These are phyloP conservation scores for Sminthopsis crassicaudata DNA, from an alignment of 2,113 vertebrate species.

Conservation along the genomic window DNA sequence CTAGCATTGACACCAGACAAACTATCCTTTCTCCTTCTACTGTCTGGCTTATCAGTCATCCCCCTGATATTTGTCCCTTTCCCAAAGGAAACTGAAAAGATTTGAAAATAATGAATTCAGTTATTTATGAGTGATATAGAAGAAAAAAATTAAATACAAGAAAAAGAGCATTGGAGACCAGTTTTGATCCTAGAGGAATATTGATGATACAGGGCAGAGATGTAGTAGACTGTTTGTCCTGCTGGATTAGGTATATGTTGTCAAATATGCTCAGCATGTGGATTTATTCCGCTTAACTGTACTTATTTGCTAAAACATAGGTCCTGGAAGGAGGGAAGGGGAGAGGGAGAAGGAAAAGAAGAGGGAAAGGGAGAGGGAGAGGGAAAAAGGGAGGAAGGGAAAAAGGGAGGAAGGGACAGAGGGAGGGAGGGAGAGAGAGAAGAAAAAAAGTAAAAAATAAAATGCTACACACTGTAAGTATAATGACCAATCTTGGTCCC, in stretches of 20 bases:
- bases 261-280: neutral
- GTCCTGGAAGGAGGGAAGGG: too few species aligned
- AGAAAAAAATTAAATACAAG: neutral
- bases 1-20: neutral
- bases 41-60: neutral
- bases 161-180: neutral
- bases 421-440: neutral
- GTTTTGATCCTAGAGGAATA: neutral
- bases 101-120: neutral
- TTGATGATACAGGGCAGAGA: neutral
- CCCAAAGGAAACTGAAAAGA: neutral
- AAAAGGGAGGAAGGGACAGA: too few species aligned
- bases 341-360: too few species aligned
- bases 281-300: neutral
- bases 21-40: neutral
- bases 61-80: neutral
- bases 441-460: neutral
- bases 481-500: neutral
- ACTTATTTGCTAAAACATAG: neutral
- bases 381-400: too few species aligned
- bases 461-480: neutral
- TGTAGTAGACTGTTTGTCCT: neutral
- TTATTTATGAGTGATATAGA: neutral
- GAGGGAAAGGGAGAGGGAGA: too few species aligned
- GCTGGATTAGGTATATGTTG: neutral